Evolutionary conservation across 1,140 invertebrate genomes (phyloP).

Genomic region (Atta colombica): DNA sequence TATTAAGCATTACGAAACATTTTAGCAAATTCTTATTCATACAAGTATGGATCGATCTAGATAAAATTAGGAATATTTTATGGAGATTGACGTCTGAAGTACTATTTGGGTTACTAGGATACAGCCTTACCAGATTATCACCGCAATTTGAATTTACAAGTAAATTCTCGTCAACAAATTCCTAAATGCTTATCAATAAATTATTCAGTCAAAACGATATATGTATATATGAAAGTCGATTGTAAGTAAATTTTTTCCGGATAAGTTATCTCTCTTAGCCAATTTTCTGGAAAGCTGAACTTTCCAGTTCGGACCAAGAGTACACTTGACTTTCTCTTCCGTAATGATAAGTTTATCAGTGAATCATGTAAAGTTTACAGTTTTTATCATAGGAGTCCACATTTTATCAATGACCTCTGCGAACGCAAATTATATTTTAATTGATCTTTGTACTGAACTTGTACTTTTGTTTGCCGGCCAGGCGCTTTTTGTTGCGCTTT

Average conservation of each 20-base stretch:
- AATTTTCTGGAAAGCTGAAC: neutral
- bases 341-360: neutral
- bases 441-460: constrained; percentile 5
- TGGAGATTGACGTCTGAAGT: constrained; percentile 4
- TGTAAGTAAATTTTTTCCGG: neutral
- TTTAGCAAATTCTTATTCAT: neutral
- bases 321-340: neutral
- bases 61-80: constrained; percentile 38
- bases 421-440: neutral
- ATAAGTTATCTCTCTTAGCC: neutral
- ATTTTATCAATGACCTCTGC: neutral
- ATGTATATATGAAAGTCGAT: neutral
- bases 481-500: neutral
- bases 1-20: neutral
- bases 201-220: neutral
- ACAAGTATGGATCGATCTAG: constrained; percentile 1
- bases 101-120: constrained; percentile 19
- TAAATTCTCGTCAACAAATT: neutral
- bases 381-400: neutral
- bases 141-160: neutral
- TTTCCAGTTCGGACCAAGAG: neutral
- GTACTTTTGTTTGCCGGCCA: neutral
- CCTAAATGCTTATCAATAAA: neutral
- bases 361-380: constrained; percentile 8
- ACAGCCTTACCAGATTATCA: neutral